phyloP scores from a whole-genome alignment of 1,140 invertebrate genomes.

The Streblospio benedicti region DNA sequence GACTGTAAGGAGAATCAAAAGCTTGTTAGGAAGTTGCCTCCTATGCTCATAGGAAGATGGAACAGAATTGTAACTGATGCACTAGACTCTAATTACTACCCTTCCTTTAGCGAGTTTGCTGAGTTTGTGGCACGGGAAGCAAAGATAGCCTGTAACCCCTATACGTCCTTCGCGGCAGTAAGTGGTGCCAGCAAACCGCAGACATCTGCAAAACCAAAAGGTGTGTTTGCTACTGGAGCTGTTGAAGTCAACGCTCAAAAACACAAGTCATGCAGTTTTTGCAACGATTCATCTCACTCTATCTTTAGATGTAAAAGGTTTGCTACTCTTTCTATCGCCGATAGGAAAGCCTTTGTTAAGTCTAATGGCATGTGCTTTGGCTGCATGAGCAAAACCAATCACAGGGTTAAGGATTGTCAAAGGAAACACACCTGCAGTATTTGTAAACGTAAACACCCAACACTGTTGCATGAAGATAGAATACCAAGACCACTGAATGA shows the following conservation, averaged over 20 bases:
- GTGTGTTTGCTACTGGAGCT: too few relatives aligned
- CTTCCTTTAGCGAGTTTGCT: constrained; percentile 19
- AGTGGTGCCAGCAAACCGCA: too few relatives aligned
- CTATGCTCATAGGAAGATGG: constrained; percentile 21
- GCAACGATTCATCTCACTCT: too few relatives aligned
- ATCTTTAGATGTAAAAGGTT: background rate
- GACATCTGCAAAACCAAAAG: too few relatives aligned
- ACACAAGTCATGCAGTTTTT: too few relatives aligned
- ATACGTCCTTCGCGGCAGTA: too few relatives aligned
- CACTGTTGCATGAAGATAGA: too few relatives aligned
- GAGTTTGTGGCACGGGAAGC: constrained; percentile 20
- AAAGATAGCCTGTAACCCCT: constrained; percentile 21
- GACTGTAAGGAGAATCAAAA: constrained; percentile 22
- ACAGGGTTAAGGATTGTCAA: background rate
- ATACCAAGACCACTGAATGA: too few relatives aligned
- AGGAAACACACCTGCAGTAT: background rate
- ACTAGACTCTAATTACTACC: constrained; percentile 15
- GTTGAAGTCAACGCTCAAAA: too few relatives aligned
- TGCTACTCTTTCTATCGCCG: background rate
- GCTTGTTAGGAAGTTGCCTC: constrained; percentile 21
- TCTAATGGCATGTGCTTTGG: constrained; percentile 8
- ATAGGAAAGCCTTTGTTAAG: constrained; percentile 4
- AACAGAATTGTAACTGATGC: constrained; percentile 9
- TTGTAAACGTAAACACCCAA: constrained; percentile 5
- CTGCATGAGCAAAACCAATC: background rate